phyloP scores from a whole-genome alignment of 1,140 invertebrate species.

The Lasioglossum baleicum region DNA sequence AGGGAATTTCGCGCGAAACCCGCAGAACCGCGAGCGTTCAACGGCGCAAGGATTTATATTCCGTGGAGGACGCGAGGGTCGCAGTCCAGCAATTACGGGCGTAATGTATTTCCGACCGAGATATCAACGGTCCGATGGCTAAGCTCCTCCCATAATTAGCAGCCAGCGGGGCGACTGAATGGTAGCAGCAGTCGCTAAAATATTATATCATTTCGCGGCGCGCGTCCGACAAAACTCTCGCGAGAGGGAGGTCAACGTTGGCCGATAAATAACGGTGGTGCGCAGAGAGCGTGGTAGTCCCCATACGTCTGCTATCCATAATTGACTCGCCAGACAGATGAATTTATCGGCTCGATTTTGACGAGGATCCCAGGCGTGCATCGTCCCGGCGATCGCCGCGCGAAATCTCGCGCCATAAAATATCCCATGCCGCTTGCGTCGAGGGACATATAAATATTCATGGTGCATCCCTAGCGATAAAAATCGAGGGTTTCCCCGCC shows the following conservation, averaged over 20 bases:
- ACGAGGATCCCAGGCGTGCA: constrained; percentile 25
- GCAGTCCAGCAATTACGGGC: too few relatives aligned
- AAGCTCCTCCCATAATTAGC: not conserved
- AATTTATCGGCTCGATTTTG: constrained; percentile 62
- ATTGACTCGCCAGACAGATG: constrained; percentile 56
- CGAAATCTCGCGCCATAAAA: constrained; percentile 54
- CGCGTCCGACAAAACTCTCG: not conserved
- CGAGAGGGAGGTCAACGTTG: not conserved
- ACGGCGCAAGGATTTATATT: too few relatives aligned
- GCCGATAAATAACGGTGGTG: constrained; percentile 24
- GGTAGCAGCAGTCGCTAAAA: not conserved
- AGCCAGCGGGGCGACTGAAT: not conserved
- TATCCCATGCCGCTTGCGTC: constrained; percentile 36
- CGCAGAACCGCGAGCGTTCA: too few relatives aligned
- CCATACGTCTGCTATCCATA: constrained; percentile 35
- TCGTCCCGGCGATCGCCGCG: constrained; percentile 45
- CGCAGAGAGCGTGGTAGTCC: constrained; percentile 1
- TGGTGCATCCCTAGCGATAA: constrained; percentile 46
- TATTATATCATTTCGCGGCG: not conserved
- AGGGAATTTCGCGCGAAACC: too few relatives aligned
- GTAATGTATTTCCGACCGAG: not conserved
- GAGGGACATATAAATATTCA: constrained; percentile 65
- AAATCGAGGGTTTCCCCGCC: constrained; percentile 42
- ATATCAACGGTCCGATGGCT: not conserved
- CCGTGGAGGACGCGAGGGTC: too few relatives aligned